Conservation (phyloP, 2,113 vertebrate species). For the Dunckerocampus dactyliophorus region DNA sequence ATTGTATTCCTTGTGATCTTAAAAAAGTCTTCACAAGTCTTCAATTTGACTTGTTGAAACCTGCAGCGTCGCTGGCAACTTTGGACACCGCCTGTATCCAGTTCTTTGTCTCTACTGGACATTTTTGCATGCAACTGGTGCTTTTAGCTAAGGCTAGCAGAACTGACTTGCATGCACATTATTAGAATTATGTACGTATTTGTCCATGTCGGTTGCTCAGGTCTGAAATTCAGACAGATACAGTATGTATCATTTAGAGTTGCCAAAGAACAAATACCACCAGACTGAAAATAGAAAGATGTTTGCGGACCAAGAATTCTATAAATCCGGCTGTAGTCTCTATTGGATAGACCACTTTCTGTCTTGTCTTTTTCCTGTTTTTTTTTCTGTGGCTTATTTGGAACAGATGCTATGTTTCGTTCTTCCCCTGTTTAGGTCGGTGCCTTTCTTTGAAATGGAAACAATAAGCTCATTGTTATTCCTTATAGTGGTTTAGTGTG, state of each 20-base stretch:
- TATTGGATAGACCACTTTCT: constrained; percentile 20
- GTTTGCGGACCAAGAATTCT: constrained; percentile 2
- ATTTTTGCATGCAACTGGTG: too few relatives aligned
- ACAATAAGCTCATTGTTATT: constrained; percentile 57
- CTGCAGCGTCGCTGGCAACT: too few relatives aligned
- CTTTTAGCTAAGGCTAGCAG: too few relatives aligned
- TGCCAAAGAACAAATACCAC: constrained; percentile 9
- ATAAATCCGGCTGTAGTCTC: constrained; percentile 28
- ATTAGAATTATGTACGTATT: neutral
- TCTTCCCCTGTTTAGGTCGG: constrained; percentile 32
- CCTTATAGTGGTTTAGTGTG: constrained; percentile 35
- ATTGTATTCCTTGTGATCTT: too few relatives aligned
- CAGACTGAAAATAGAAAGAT: constrained; percentile 4
- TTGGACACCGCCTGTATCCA: too few relatives aligned
- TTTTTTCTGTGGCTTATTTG: neutral
- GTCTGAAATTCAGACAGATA: neutral
- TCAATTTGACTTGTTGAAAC: too few relatives aligned
- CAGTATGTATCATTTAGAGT: constrained; percentile 17
- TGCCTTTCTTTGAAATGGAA: constrained; percentile 58
- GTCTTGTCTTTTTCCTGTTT: constrained; percentile 10
- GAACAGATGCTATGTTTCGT: constrained; percentile 35
- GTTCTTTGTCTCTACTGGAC: too few relatives aligned
- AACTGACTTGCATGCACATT: too few relatives aligned
- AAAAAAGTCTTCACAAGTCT: too few relatives aligned
- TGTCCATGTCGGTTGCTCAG: neutral